Percentiles rank a stretch among this genome's conserved stretches.
Evolutionary conservation across 1,140 invertebrate genomes (phyloP).

Genomic region (Pissodes strobi): DNA sequence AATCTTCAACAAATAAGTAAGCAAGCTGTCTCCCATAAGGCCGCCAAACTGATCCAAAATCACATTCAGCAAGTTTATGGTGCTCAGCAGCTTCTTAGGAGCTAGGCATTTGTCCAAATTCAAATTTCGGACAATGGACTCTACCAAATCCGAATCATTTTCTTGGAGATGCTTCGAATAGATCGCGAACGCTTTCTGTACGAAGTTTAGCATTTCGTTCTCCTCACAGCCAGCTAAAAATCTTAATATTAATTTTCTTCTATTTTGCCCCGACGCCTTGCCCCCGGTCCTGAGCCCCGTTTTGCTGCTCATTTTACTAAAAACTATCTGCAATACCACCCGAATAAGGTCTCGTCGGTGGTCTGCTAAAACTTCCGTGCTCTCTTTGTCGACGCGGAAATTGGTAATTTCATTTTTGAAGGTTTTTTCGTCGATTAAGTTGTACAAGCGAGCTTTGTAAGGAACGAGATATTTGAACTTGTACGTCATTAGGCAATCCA

Average conservation of each 20-base stretch:
- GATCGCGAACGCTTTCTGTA: slow-evolving; percentile 81
- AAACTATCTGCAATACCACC: slow-evolving; percentile 82
- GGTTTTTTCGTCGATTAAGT: slow-evolving; percentile 83
- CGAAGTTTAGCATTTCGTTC: slow-evolving; percentile 77
- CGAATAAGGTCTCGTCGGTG: slow-evolving; percentile 79
- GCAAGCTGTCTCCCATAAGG: slow-evolving; percentile 67
- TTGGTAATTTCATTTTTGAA: slow-evolving; percentile 81
- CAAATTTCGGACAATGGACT: slow-evolving; percentile 57
- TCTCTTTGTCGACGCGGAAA: slow-evolving; percentile 77
- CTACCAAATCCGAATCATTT: slow-evolving; percentile 57
- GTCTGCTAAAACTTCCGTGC: slow-evolving; percentile 67
- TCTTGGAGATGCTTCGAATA: slow-evolving; percentile 68
- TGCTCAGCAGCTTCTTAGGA: slow-evolving; percentile 74
- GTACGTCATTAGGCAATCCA: slow-evolving; percentile 85
- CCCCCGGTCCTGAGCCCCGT: slow-evolving; percentile 72
- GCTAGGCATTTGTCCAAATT: slow-evolving; percentile 68
- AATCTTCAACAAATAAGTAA: slow-evolving; percentile 74
- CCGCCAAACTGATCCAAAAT: slow-evolving; percentile 86
- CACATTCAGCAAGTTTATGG: slow-evolving; percentile 76
- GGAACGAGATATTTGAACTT: slow-evolving; percentile 75
- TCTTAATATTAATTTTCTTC: slow-evolving; percentile 77
- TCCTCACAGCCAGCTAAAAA: slow-evolving; percentile 82
- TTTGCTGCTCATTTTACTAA: slow-evolving; percentile 85
- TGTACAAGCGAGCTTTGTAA: slow-evolving; percentile 77
- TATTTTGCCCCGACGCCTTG: slow-evolving; percentile 68